Evolutionary conservation across 2,888 invertebrate genomes (phyloP).

Genomic region (Drosophila nr. perissopoda): DNA sequence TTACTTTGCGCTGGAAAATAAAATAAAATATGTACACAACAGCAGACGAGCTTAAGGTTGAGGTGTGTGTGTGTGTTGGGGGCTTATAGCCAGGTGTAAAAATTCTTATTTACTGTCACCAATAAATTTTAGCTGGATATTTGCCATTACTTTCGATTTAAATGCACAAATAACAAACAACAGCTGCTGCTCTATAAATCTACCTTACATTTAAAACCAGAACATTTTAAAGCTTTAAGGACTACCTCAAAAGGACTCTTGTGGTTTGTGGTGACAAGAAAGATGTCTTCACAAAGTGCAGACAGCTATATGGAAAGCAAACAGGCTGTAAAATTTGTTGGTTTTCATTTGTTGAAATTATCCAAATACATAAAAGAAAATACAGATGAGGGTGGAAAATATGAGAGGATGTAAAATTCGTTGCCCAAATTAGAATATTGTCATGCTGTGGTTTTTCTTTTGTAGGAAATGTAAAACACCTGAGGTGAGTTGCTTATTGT

Average conservation of each 20-base stretch:
- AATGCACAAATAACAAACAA: constrained; percentile 55
- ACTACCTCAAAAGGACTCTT: not conserved
- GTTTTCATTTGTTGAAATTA: not conserved
- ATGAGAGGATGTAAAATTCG: not conserved
- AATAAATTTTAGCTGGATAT: constrained; percentile 63
- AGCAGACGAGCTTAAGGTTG: not conserved
- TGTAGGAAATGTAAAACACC: not conserved
- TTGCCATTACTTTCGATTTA: constrained; percentile 72
- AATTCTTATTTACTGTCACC: constrained; percentile 70
- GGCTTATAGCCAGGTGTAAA: constrained; percentile 40
- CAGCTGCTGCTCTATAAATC: constrained; percentile 40
- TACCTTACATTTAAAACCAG: constrained; percentile 14
- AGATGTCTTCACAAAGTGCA: not conserved
- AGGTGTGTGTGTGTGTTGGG: not conserved
- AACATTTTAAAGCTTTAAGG: constrained; percentile 3
- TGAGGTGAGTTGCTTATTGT: not conserved
- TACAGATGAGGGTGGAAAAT: not conserved
- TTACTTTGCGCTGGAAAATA: constrained; percentile 33
- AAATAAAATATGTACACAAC: constrained; percentile 38
- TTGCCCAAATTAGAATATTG: not conserved
- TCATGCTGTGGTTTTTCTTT: not conserved
- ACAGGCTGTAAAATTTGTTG: not conserved
- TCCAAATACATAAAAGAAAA: not conserved
- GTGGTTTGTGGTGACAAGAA: too few species aligned
- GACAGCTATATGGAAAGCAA: not conserved